Conservation (phyloP, 2,888 invertebrate species). For the Megaustenia siamemsis region DNA sequence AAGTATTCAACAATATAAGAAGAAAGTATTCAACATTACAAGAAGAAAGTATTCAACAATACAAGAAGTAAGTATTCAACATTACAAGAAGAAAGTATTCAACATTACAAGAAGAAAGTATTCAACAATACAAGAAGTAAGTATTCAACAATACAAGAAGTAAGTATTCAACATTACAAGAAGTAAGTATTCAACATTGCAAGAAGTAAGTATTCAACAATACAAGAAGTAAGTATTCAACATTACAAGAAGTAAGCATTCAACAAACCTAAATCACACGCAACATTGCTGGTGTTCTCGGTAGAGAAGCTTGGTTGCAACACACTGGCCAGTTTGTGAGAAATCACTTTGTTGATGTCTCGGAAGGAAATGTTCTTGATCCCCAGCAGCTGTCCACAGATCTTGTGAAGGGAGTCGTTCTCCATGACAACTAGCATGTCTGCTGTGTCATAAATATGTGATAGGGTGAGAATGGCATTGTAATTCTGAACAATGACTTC, state of each 20-base stretch:
- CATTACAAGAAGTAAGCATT: neutral
- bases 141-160: too few species aligned
- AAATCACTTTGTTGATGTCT: constrained; percentile 78
- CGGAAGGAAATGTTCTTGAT: constrained; percentile 77
- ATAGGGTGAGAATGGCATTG: constrained; percentile 79
- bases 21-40: too few species aligned
- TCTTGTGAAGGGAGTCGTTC: constrained; percentile 79
- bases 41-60: too few species aligned
- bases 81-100: too few species aligned
- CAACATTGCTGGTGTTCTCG: constrained; percentile 54
- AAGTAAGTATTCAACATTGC: too few species aligned
- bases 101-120: too few species aligned
- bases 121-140: too few species aligned
- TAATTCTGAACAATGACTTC: constrained; percentile 81
- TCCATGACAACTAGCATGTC: constrained; percentile 79
- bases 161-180: too few species aligned
- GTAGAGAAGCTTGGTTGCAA: constrained; percentile 67
- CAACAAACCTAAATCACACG: constrained; percentile 68
- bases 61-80: too few species aligned
- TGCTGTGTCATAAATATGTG: constrained; percentile 77
- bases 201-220: too few species aligned
- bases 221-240: neutral
- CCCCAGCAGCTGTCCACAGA: constrained; percentile 76
- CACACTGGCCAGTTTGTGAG: constrained; percentile 75
- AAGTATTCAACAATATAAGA: too few species aligned